Base-by-base conservation (phyloP, 1,140 invertebrate genomes). In the Pararge aegeria region DNA sequence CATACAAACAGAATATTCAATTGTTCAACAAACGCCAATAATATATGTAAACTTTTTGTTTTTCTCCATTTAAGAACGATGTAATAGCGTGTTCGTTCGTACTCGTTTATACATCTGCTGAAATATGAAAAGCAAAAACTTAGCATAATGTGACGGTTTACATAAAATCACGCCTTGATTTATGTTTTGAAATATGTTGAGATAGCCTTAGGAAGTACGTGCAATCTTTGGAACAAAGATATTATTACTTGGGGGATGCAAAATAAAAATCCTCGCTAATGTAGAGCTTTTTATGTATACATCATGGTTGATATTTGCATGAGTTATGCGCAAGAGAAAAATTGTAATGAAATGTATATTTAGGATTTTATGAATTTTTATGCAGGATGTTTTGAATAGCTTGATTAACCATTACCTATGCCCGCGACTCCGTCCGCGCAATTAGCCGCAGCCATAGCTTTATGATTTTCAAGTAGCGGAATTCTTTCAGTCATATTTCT, bases 201-300 rank as follows among this genome's bases (percentile, higher is more conserved):
- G 58, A 61, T 61, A 61, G 42, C 58, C 51, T 61, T 61, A 61
- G 58, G 55, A 49, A 44, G 58, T 48, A 61, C 58, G 51, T 54
- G 51, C 30, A 46, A 34, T 34, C 44, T 34, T 42, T 49, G 30
- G 38, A 27, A 57, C 20, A 40, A 57, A 18, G 40, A 27, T 15
- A 1, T 30, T 58, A 38, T 20, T 42, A 58, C 5, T 3, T 7
- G 12, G 16, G 15, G 38, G 38, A 40, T 16, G 38, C 12, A 16
- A 40, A 40, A 40, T 15, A 37, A 2, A 37, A 37, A 37, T 37
- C n/a, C 3, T 37, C 12, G 40, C 13, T 42, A 42, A 42, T 42
- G 19, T 21, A 46, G 15, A 20, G 12, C 19, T 46, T 21, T 40
- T 21, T 21, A 18, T 20, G 42, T 5, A 46, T 21, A 21, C 42